A percentile compares a stretch with the other conserved stretches of the same genome.
These are phyloP conservation scores for Lycodopsis pacificus DNA, from an alignment of 2,797 vertebrate species.

Conservation along the genomic window DNA sequence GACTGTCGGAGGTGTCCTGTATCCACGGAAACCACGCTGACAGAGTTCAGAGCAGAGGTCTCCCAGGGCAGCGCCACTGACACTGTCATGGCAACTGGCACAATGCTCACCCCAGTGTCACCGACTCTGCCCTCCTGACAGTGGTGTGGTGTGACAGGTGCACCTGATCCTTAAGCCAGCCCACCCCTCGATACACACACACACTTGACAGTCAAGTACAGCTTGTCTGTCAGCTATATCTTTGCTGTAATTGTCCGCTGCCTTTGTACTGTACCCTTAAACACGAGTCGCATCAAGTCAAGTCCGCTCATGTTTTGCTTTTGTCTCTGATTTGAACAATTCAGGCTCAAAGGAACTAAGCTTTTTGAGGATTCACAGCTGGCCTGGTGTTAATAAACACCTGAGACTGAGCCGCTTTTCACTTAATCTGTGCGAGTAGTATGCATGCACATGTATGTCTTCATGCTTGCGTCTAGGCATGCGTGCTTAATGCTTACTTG, in stretches of 20 bases:
- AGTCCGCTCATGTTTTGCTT: slow-evolving; percentile 29
- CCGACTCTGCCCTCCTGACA: slow-evolving; percentile 73
- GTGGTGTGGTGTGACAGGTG: slow-evolving; percentile 80
- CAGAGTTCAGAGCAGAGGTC: slow-evolving; percentile 84
- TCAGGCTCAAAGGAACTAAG: slow-evolving; percentile 13
- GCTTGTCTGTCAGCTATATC: slow-evolving; percentile 46
- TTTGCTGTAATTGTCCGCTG: slow-evolving; percentile 28
- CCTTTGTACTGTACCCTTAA: slow-evolving; percentile 24
- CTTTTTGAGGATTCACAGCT: slow-evolving; percentile 11
- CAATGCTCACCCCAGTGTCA: slow-evolving; percentile 77
- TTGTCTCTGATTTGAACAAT: slow-evolving; percentile 18
- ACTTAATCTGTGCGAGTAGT: slow-evolving; percentile 4
- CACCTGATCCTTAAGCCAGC: slow-evolving; percentile 75
- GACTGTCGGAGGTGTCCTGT: slow-evolving; percentile 81
- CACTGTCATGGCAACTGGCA: slow-evolving; percentile 84
- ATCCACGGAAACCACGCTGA: slow-evolving; percentile 84
- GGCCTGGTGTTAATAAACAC: slow-evolving; percentile 36
- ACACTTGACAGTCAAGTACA: slow-evolving; percentile 53
- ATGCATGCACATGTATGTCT: slow-evolving; percentile 9
- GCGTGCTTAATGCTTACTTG: slow-evolving; percentile 45
- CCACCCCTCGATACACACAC: slow-evolving; percentile 46
- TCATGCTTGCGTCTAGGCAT: slow-evolving; percentile 23
- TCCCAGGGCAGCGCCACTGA: slow-evolving; percentile 74
- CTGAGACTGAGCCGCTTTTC: slow-evolving; percentile 6
- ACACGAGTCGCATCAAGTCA: slow-evolving; percentile 23